Base-by-base conservation (phyloP, 2,888 invertebrate species). In the Nemotelus nigrinus region DNA sequence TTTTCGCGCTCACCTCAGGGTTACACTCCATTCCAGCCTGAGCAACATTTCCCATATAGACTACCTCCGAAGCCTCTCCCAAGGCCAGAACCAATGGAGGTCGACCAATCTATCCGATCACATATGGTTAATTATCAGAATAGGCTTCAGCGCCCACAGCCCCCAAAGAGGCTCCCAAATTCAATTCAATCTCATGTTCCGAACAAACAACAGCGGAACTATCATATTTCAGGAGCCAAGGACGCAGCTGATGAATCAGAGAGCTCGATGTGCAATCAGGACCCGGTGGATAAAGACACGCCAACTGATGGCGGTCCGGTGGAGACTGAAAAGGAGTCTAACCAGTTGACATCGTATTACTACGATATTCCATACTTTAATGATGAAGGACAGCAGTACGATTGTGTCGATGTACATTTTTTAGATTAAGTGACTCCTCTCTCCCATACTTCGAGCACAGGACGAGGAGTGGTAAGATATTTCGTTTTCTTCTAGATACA, bases 401-500 rank as follows among this genome's bases (percentile, higher is more conserved):
- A 60, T 60, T 60, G 25, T 25, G 41, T 70, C 6, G 77, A 80
- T 43, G 63, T 80, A 45, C 47, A 80, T 81, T 81, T 81, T 81
- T 81, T 80, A 81, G 80, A 74, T 10, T 80, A 79, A 80, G 43
- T 0, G 43, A 67, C 78, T 81, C 80, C 79, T 80, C 80, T 43
- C 58, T 81, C 45, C 81, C 81, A 0, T 81, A 81, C 50, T 71
- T 81, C 45, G 79, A 81, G 64, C 67, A 77, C 10, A 77, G 67
- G 45, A 60, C 77, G 77, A 79, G 76, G 79, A 80, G 78, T 47
- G 80, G 80, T 65, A 43, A 80, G 72, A 72, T 76, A 41, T 6
- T 81, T 5, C 80, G 78, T 78, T 78, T 82, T 43, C 43, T 81
- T n/a, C 80, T 81, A 39, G 80, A 81, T 25, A 79, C 79, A 2